Evolutionary conservation across 2,113 vertebrate species (phyloP), one percentile per base, ranked within the genome.

Genomic region (Pogona vitticeps): DNA sequence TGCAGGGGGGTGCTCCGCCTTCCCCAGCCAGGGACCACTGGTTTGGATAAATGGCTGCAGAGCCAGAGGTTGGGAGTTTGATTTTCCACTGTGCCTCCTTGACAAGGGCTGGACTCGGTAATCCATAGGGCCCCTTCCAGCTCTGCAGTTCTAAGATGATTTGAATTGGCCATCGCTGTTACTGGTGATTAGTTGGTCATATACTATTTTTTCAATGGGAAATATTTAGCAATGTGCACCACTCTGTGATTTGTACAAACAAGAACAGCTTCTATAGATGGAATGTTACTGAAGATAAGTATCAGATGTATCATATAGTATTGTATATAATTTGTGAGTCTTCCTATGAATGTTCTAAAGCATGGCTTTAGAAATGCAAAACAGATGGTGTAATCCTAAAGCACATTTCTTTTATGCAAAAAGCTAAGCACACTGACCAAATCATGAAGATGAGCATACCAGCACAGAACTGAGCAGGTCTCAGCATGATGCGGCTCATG

Each of bases 401-500:
- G 21, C 33, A 61, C 63, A 86, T 6, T 10, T 52, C 23, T 33
- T 52, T 23, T 31, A 52, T 52, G 40, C 58, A 65, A 20, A 87
- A 8, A 21, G n/a, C 59, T 6, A 52, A 71, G 40, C 14, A 36
- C 2, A 36, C 28, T 85, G 76, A 31, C 21, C 65, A 70, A 38
- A 78, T 85, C 20, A 5, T 15, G 40, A 40, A 28, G 42, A n/a
- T 12, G 65, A 81, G 70, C 89, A 42, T 59, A 59, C 3, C 56
- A 80, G 80, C 84, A 65, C 75, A 78, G 71, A 40, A 28, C 17
- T 73, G 80, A 58, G 7, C 73, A 84, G 18, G 67, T 83, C 85
- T 20, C 68, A 80, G 70, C 72, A 0, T 82, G 71, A 85, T 59
- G 88, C 26, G 79, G 10, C 40, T 38, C 76, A 38, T 38, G 15